Base-by-base conservation (phyloP, 2,888 invertebrate species). In the Oscheius myriophilus region DNA sequence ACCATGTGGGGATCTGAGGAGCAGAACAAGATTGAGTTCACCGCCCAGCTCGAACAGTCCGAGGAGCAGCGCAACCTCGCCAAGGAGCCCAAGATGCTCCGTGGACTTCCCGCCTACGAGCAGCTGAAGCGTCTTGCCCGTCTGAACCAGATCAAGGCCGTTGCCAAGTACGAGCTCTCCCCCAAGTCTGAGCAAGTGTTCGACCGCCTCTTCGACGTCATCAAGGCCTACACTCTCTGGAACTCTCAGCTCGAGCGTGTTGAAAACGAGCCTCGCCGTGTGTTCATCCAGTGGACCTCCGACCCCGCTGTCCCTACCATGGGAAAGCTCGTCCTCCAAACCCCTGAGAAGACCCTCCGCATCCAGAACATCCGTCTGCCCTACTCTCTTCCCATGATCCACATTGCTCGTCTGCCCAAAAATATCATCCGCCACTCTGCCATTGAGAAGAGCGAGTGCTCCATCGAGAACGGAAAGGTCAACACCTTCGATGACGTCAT, bases 401-500 rank as follows among this genome's bases (percentile, higher is more conserved):
- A 61, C 61, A 68, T 54, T 41, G 53, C 43, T 25, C 71, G 21
- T 53, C 61, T 41, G 43, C 65, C 51, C 49, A 55, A 59, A 46
- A 55, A 70, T 39, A 21, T 55, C n/a, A 25, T 59, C 68, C 46
- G 69, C 55, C 53, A 63, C 54, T 46, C 69, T n/a, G 2, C 58
- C 4, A 4, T 51, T 18, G 62, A 76, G 53, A 64, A 68, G 51
- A 45, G 67, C 52, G 69, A 66, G 52, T 78, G 78, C 74, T 70
- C 70, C 43, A 73, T 80, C 45, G 53, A 72, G 65, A 55, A 54
- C 45, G 68, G 76, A 53, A 67, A 72, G 52, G 69, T 87, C 67
- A 59, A 69, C 64, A 86, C 86, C 58, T 87, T 87, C 78, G 87
- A 87, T 69, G 75, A 78, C 39, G 76, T 82, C 49, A 54, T 63